A percentile compares a stretch with the other conserved stretches of the same genome.
These are phyloP conservation scores for Acromyrmex heyeri DNA, from an alignment of 1,140 invertebrate species.

Conservation along the genomic window DNA sequence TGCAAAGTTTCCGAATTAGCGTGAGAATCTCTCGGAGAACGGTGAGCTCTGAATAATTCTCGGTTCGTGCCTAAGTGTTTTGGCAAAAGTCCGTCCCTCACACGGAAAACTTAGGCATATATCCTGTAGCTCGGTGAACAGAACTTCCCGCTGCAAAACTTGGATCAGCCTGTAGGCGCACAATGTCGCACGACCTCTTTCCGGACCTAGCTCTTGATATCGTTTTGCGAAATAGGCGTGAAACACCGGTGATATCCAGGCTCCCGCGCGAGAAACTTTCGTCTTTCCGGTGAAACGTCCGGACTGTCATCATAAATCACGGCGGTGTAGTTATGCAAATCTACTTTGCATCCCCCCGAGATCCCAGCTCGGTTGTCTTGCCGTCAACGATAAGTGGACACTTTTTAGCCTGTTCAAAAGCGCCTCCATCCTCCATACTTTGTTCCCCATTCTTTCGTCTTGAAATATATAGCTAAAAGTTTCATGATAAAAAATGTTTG, in stretches of 20 bases:
- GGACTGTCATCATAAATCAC: slow-evolving; percentile 72
- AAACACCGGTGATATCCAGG: neutral
- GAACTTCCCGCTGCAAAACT: slow-evolving; percentile 37
- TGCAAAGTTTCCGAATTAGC: slow-evolving; percentile 36
- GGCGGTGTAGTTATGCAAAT: slow-evolving; percentile 76
- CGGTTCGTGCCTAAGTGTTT: slow-evolving; percentile 37
- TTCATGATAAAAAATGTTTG: slow-evolving; percentile 27
- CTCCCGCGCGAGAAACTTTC: slow-evolving; percentile 63
- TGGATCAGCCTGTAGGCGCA: slow-evolving; percentile 11
- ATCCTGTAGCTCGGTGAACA: neutral
- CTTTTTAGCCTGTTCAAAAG: slow-evolving; percentile 51
- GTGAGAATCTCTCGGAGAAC: slow-evolving; percentile 48
- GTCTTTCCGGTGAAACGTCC: slow-evolving; percentile 63
- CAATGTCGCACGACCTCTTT: neutral
- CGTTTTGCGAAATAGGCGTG: slow-evolving; percentile 52
- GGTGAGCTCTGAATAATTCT: slow-evolving; percentile 43
- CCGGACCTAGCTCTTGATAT: slow-evolving; percentile 14
- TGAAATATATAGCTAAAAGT: slow-evolving; percentile 48
- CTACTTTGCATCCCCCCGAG: slow-evolving; percentile 39
- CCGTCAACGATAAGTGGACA: slow-evolving; percentile 58
- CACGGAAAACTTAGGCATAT: slow-evolving; percentile 14
- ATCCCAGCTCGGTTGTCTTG: slow-evolving; percentile 46
- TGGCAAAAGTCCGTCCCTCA: neutral
- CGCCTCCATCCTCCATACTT: slow-evolving; percentile 21
- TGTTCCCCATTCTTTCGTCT: slow-evolving; percentile 38